Conservation (phyloP, 2,113 vertebrate genomes). For the Gnathonemus echidnorhynchus region DNA sequence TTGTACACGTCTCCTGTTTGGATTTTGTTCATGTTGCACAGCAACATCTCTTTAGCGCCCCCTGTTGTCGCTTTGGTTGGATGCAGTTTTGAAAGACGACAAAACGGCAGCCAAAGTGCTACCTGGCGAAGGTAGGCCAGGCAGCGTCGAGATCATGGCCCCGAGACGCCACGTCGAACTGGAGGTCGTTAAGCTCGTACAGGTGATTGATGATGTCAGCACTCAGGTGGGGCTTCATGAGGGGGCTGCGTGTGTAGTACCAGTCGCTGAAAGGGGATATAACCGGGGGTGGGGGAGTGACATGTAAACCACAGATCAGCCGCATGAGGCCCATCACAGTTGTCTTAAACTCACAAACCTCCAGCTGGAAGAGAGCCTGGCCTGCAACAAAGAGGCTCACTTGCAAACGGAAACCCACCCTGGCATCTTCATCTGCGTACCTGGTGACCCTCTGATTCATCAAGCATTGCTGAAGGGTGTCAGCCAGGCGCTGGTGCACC, state of each 20-base stretch:
- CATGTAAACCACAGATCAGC: background rate
- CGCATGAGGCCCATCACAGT: background rate
- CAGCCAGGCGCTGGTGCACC: conserved; percentile 87
- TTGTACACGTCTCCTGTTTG: background rate
- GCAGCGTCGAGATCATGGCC: conserved; percentile 87
- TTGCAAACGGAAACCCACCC: background rate
- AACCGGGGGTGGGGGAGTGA: background rate
- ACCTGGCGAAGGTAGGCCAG: conserved; percentile 94
- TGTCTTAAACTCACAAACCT: conserved; percentile 57
- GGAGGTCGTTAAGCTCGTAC: conserved; percentile 89
- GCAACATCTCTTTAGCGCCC: background rate
- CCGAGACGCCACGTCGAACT: conserved; percentile 80
- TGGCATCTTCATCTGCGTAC: conserved; percentile 48
- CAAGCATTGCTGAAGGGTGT: conserved; percentile 91
- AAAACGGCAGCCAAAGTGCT: conserved; percentile 23
- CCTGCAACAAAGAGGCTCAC: conserved; percentile 42
- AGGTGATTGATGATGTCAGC: conserved; percentile 83
- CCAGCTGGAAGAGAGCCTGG: conserved; percentile 56
- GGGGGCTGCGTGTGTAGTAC: conserved; percentile 89
- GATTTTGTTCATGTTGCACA: background rate
- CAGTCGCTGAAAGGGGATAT: conserved; percentile 70
- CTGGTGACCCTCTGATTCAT: conserved; percentile 88
- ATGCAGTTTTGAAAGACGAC: background rate
- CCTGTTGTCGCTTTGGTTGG: background rate
- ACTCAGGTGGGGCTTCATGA: conserved; percentile 78